Evolutionary conservation across 1,140 invertebrate genomes (phyloP).

Genomic region (Scylla paramamosain): DNA sequence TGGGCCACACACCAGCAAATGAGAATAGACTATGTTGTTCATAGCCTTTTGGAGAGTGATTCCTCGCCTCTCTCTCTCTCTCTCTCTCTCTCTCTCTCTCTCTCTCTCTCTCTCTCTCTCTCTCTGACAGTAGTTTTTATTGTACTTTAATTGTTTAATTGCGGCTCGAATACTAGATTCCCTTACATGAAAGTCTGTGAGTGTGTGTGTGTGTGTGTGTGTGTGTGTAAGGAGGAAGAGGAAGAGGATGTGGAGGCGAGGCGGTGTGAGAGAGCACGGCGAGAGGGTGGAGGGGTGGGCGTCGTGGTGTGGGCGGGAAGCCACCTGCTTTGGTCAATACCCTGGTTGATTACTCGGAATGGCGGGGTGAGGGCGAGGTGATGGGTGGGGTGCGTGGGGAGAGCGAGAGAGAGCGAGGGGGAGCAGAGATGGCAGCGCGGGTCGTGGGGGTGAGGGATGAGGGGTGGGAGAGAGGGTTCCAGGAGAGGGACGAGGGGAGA

Average conservation of each 20-base stretch:
- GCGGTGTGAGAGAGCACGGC: background rate
- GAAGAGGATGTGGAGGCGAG: background rate
- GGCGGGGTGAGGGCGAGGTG: slow-evolving; percentile 30
- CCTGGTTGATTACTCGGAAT: slow-evolving; percentile 43
- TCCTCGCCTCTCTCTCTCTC: too few relatives aligned
- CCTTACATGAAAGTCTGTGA: too few relatives aligned
- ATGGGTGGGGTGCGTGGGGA: background rate
- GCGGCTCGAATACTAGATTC: too few relatives aligned
- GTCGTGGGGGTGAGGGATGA: background rate
- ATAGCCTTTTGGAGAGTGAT: too few relatives aligned
- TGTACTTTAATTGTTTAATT: too few relatives aligned
- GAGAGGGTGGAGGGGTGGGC: background rate
- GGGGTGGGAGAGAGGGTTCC: background rate
- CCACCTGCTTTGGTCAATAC: slow-evolving; percentile 44
- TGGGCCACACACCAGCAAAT: too few relatives aligned
- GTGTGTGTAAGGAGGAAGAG: background rate
- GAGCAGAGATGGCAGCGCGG: background rate
- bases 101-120: too few relatives aligned
- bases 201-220: background rate
- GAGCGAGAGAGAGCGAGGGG: background rate
- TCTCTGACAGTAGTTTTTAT: too few relatives aligned
- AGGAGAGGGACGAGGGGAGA: background rate
- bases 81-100: too few relatives aligned
- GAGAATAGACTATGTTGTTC: too few relatives aligned
- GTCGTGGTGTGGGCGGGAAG: background rate